Conservation (phyloP, 2,888 invertebrate genomes). For the Tiliacea aurago region DNA sequence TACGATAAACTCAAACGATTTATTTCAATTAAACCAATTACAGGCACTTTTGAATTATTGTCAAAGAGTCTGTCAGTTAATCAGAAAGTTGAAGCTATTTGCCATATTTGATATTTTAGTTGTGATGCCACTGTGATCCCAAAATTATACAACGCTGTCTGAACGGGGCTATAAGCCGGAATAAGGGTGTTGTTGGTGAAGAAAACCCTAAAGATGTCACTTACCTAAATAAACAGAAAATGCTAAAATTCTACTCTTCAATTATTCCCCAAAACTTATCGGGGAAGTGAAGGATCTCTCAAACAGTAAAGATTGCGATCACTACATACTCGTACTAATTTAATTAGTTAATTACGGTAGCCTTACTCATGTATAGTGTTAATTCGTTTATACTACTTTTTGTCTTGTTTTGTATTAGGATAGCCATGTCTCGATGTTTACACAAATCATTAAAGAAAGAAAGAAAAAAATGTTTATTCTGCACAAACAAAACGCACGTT, state of each 20-base stretch:
- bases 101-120: too few relatives aligned
- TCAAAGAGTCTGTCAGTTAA: too few relatives aligned
- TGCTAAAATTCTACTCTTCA: neutral
- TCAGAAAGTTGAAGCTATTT: too few relatives aligned
- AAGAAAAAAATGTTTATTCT: too few relatives aligned
- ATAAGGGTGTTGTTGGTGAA: too few relatives aligned
- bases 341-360: slow-evolving; percentile 22
- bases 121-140: neutral
- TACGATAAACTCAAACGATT: too few relatives aligned
- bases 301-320: slow-evolving; percentile 10
- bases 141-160: neutral
- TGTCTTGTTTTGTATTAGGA: neutral
- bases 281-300: neutral
- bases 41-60: too few relatives aligned
- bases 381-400: slow-evolving; percentile 16
- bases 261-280: too few relatives aligned
- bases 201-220: neutral
- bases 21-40: too few relatives aligned
- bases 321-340: slow-evolving; percentile 5
- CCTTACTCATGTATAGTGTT: slow-evolving; percentile 2
- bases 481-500: too few relatives aligned
- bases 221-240: neutral
- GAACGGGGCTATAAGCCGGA: neutral
- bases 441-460: too few relatives aligned
- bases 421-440: neutral